Evolutionary conservation across 2,797 vertebrate species (phyloP).

Genomic region (Dendrocincla tyrannina): DNA sequence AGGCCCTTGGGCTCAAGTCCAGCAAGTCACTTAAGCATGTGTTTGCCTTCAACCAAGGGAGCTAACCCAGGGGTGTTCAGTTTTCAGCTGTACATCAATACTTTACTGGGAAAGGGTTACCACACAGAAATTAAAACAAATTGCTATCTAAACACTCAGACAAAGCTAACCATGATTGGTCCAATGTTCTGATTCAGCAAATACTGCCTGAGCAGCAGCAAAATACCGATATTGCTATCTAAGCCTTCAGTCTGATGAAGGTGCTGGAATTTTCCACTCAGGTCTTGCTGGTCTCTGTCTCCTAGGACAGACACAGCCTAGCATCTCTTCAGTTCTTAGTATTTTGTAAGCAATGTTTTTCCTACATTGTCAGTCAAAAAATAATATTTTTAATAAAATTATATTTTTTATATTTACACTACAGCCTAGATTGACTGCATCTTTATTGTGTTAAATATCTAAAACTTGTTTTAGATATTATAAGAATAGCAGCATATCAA

Average conservation of each 20-base stretch:
- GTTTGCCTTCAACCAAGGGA: slow-evolving; percentile 38
- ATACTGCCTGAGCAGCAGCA: neutral
- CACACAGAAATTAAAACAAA: slow-evolving; percentile 9
- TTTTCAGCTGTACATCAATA: neutral
- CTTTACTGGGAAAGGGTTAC: slow-evolving; percentile 1
- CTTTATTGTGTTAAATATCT: neutral
- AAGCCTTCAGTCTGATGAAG: neutral
- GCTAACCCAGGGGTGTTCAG: neutral
- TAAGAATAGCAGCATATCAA: neutral
- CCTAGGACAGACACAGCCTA: neutral
- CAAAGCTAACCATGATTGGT: neutral
- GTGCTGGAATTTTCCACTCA: slow-evolving; percentile 35
- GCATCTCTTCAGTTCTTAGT: neutral
- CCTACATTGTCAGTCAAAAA: neutral
- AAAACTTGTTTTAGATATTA: neutral
- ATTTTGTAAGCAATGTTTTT: neutral
- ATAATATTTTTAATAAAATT: neutral
- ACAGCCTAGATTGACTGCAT: neutral
- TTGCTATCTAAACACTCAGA: neutral
- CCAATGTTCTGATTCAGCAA: neutral
- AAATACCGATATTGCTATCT: neutral
- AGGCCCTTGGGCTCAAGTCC: slow-evolving; percentile 7
- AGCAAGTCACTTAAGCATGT: slow-evolving; percentile 38
- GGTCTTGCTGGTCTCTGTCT: neutral
- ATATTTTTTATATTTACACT: neutral